phyloP scores from a whole-genome alignment of 2,113 vertebrate genomes.

The Alosa alosa region DNA sequence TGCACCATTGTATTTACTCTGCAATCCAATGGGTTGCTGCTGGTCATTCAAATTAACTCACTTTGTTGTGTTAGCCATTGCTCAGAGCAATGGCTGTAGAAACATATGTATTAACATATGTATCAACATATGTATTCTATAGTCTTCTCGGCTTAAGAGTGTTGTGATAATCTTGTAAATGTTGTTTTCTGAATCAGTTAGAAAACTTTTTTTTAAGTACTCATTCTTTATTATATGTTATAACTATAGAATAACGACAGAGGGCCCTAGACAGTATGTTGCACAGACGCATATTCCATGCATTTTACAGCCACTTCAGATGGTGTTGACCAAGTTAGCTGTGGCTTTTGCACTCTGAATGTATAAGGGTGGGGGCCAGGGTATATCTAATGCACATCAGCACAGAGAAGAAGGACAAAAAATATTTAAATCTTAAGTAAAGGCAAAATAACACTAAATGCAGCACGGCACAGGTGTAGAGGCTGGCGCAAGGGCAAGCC shows the following conservation, averaged over 20 bases:
- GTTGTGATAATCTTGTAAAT: neutral
- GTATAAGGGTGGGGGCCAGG: neutral
- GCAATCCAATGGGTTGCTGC: slow-evolving; percentile 15
- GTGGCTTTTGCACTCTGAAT: neutral
- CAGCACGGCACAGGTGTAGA: neutral
- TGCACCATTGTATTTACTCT: neutral
- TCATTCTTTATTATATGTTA: neutral
- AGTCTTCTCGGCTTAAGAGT: neutral
- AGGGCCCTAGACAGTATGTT: neutral
- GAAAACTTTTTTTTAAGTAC: neutral
- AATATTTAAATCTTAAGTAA: neutral
- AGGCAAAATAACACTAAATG: neutral
- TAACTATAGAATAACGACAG: neutral
- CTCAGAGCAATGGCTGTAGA: neutral
- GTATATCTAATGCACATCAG: neutral
- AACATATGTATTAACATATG: too few species aligned
- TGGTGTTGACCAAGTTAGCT: neutral
- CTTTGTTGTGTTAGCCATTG: slow-evolving; percentile 8
- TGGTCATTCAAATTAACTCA: neutral
- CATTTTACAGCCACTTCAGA: neutral
- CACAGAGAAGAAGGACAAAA: neutral
- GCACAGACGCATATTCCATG: neutral
- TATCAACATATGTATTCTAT: too few species aligned
- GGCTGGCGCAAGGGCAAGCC: too few species aligned
- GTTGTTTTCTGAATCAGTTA: neutral